These are phyloP conservation scores for Oreochromis mossambicus DNA, from an alignment of 2,797 vertebrate genomes.

Conservation along the genomic window DNA sequence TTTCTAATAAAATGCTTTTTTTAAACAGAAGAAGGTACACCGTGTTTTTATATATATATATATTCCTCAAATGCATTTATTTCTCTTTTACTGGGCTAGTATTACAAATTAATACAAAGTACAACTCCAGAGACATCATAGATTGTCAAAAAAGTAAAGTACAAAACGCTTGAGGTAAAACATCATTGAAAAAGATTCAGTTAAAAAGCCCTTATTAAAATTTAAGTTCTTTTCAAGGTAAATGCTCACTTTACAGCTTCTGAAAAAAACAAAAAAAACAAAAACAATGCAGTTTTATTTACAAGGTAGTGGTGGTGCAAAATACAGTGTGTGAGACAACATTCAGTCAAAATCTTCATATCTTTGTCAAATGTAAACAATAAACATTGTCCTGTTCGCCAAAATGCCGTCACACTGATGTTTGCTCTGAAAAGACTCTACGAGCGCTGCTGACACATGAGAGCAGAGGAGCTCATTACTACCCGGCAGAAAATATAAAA, in stretches of 20 bases:
- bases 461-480: constrained; percentile 19
- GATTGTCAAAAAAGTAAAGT: constrained; percentile 77
- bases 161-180: constrained; percentile 78
- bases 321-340: constrained; percentile 75
- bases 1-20: neutral
- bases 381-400: constrained; percentile 45
- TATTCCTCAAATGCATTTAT: constrained; percentile 58
- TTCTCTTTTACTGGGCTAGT: constrained; percentile 64
- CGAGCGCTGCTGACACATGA: neutral
- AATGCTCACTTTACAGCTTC: constrained; percentile 67
- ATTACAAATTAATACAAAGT: constrained; percentile 78
- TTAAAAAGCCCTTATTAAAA: constrained; percentile 76
- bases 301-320: constrained; percentile 70
- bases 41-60: neutral
- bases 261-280: constrained; percentile 47
- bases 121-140: constrained; percentile 71
- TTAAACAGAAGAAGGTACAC: neutral
- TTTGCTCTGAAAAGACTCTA: constrained; percentile 20
- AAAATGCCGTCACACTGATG: constrained; percentile 37
- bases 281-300: constrained; percentile 61
- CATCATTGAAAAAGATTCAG: constrained; percentile 68
- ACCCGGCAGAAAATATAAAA: constrained; percentile 8
- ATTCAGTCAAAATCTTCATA: constrained; percentile 68
- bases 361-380: constrained; percentile 74
- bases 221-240: constrained; percentile 50